Base-by-base conservation (phyloP, 2,113 vertebrate genomes). In the Haliaeetus leucogaster region DNA sequence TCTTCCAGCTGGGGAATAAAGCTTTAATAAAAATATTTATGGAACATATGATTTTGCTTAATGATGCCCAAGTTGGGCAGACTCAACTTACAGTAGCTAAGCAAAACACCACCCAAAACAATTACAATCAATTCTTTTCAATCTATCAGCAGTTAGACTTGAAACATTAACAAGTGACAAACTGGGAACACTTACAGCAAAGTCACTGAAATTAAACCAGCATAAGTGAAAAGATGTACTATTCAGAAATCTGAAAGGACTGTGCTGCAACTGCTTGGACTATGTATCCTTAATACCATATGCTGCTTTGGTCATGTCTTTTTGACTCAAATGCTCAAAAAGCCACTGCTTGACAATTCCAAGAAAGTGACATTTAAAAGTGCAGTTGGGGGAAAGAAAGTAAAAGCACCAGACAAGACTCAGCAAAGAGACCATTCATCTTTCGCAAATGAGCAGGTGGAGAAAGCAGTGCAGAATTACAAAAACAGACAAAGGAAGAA, bases 11-110 rank as follows among this genome's bases (percentile, higher is more conserved):
- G 82, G 81, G 92, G 76, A 96, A 94, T 93, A 91, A 90, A 94
- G 48, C 55, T 82, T 95, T 96, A 96, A 96, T 92, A 86, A 93
- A 96, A 91, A 94, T 91, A 96, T 93, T 96, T 94, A 96, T 90
- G 63, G 82, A 93, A 83, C 38, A 45, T 16, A 48, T 36, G 73
- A 74, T 86, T 94, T 87, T 78, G 93, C 59, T 78, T 45, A 90
- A 86, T 10, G 29, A 95, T 83, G 67, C 43, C 52, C 71, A 72
- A 66, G 62, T 70, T 50, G 45, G 18, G 79, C 42, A 90, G 78
- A 26, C 32, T n/a, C 73, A 36, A 67, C 68, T 81, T 67, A 55
- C 30, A 66, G 79, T 61, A 95, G 59, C 83, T 73, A 81, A 96
- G 38, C 53, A 89, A 66, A 84, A 45, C 5, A 2, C 48, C 88